A percentile compares a stretch with the other conserved stretches of the same genome.
Evolutionary conservation across 2,797 vertebrate genomes (phyloP).

Genomic region (Spatula clypeata): DNA sequence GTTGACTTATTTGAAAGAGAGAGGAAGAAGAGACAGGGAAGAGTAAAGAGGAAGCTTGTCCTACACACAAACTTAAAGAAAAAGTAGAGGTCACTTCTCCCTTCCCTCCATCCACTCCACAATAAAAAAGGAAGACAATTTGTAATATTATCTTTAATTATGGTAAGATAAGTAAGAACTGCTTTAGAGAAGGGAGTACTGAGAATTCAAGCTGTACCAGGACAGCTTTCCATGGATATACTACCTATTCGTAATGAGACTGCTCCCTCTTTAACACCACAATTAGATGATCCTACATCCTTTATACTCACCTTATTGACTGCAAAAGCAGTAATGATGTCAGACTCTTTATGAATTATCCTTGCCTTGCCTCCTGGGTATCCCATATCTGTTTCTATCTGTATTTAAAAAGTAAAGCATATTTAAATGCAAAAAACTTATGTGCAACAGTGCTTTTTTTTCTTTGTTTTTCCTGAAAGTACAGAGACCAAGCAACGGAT

Average conservation of each 20-base stretch:
- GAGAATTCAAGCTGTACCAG: neutral
- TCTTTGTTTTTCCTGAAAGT: neutral
- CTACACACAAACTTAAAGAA: neutral
- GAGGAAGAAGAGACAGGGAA: neutral
- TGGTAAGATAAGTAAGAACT: neutral
- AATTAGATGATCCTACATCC: neutral
- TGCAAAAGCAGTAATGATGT: slow-evolving; percentile 99
- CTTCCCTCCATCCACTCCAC: neutral
- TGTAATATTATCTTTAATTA: neutral
- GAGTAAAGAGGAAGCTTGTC: too few relatives aligned
- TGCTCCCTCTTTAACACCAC: neutral
- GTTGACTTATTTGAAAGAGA: neutral
- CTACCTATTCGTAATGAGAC: neutral
- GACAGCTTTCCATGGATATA: neutral
- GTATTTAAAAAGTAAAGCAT: slow-evolving; percentile 42
- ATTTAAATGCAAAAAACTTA: neutral
- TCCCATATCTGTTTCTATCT: slow-evolving; percentile 91
- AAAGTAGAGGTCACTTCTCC: neutral
- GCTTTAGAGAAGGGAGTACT: neutral
- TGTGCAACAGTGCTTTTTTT: neutral
- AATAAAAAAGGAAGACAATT: neutral
- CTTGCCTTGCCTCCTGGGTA: slow-evolving; percentile 92
- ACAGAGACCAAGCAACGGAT: neutral
- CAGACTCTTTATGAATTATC: slow-evolving; percentile 98
- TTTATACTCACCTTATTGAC: slow-evolving; percentile 93